phyloP scores from a whole-genome alignment of 2,113 vertebrate genomes.

The Hydropotes inermis region DNA sequence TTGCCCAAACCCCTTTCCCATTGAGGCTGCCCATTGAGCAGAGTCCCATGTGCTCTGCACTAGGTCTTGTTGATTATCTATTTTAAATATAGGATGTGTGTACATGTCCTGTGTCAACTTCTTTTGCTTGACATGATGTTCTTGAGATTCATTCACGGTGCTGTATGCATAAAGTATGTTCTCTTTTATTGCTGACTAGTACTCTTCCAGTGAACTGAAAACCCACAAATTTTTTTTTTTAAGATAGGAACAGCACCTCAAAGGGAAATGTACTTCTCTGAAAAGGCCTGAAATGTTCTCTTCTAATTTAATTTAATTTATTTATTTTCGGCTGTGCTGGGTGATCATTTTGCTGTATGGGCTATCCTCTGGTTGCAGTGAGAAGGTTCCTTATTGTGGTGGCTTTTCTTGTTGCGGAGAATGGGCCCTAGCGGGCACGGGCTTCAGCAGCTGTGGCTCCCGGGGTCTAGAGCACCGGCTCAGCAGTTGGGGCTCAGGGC shows the following conservation, averaged over 20 bases:
- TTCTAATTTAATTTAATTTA: not conserved
- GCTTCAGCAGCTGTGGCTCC: not conserved
- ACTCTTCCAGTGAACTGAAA: not conserved
- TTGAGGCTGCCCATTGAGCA: not conserved
- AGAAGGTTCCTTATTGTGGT: not conserved
- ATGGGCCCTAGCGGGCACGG: not conserved
- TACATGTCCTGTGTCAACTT: not conserved
- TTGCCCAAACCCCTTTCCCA: not conserved
- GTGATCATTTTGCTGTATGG: not conserved
- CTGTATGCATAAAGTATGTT: not conserved
- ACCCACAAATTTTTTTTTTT: not conserved
- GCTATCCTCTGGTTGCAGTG: not conserved
- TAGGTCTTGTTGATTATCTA: not conserved
- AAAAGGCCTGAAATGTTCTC: not conserved
- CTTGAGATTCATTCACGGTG: not conserved
- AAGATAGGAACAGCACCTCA: not conserved
- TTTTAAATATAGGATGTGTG: not conserved
- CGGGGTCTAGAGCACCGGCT: not conserved
- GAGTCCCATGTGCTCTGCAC: not conserved
- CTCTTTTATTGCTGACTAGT: not conserved
- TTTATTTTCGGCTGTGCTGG: not conserved
- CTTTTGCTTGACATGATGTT: not conserved
- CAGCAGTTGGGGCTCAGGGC: rapidly evolving
- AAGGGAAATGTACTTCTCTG: not conserved
- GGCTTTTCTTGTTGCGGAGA: not conserved